A percentile compares a stretch with the other conserved stretches of the same genome.
These are phyloP conservation scores for Procambarus clarkii DNA, from an alignment of 1,140 invertebrate species.

Conservation along the genomic window DNA sequence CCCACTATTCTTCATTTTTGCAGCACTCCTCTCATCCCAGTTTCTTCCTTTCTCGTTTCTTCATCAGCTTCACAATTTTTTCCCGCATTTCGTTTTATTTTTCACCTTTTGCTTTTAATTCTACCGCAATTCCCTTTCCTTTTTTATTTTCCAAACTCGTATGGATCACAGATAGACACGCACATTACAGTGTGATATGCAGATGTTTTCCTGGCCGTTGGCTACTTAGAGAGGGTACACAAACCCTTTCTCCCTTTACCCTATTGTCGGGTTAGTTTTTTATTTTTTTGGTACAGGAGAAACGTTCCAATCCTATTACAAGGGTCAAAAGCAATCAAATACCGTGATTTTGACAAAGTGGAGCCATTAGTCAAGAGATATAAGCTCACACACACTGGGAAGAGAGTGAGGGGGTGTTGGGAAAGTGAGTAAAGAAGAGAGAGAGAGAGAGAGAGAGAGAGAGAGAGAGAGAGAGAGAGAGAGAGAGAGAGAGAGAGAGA, in stretches of 20 bases:
- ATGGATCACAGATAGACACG: no score
- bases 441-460: not conserved
- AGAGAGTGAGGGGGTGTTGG: no score
- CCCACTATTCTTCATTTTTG: no score
- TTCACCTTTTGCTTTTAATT: no score
- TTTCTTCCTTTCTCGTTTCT: no score
- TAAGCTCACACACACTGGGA: slow-evolving; percentile 25
- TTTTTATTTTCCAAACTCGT: no score
- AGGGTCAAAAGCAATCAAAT: slow-evolving; percentile 43
- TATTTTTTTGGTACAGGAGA: not conserved
- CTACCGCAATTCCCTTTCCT: no score
- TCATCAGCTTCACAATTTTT: no score
- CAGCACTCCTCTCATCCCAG: no score
- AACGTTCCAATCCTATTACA: slow-evolving; percentile 47
- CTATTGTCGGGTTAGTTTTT: not conserved
- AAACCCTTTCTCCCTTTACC: not conserved
- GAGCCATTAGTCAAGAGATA: slow-evolving; percentile 51
- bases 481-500: slow-evolving; percentile 16
- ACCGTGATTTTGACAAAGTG: slow-evolving; percentile 42
- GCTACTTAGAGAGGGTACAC: not conserved
- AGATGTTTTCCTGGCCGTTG: not conserved
- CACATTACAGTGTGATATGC: no score
- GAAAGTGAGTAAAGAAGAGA: slow-evolving; percentile 4
- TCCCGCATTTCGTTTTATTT: no score
- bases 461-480: slow-evolving; percentile 36